A percentile compares a stretch with the other conserved stretches of the same genome.
Evolutionary conservation across 2,797 vertebrate species (phyloP).

Genomic region (Melanogrammus aeglefinus): DNA sequence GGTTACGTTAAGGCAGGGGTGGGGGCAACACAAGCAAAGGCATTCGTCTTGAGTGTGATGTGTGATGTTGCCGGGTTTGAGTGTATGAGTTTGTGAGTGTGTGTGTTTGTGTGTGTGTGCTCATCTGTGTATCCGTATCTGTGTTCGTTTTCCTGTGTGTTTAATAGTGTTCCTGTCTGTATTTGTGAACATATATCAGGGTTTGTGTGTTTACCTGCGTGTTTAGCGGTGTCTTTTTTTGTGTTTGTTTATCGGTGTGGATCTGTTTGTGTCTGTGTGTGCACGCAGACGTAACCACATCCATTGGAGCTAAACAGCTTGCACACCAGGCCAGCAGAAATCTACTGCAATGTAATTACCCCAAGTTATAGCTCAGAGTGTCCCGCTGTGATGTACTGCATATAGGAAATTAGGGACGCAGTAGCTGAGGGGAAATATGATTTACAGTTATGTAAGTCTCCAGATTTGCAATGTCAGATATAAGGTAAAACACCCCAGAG

Average conservation of each 20-base stretch:
- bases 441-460: constrained; percentile 30
- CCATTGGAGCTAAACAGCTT: constrained; percentile 44
- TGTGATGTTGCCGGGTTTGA: neutral
- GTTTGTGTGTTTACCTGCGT: neutral
- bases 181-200: too few relatives aligned
- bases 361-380: constrained; percentile 18
- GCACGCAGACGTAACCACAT: constrained; percentile 41
- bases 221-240: neutral
- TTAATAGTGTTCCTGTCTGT: too few relatives aligned
- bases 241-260: constrained; percentile 1
- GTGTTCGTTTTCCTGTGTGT: too few relatives aligned
- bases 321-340: constrained; percentile 24
- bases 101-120: neutral
- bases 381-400: neutral
- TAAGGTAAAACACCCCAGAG: constrained; percentile 30
- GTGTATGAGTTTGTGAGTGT: neutral
- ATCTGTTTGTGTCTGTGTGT: constrained; percentile 13
- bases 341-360: constrained; percentile 32
- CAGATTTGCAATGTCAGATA: constrained; percentile 40
- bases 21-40: neutral
- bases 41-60: neutral
- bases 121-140: too few relatives aligned
- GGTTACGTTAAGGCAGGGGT: too few relatives aligned
- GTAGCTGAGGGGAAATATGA: constrained; percentile 26
- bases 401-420: constrained; percentile 10